phyloP scores from a whole-genome alignment of 2,797 vertebrate species.

The Cyprinella venusta region DNA sequence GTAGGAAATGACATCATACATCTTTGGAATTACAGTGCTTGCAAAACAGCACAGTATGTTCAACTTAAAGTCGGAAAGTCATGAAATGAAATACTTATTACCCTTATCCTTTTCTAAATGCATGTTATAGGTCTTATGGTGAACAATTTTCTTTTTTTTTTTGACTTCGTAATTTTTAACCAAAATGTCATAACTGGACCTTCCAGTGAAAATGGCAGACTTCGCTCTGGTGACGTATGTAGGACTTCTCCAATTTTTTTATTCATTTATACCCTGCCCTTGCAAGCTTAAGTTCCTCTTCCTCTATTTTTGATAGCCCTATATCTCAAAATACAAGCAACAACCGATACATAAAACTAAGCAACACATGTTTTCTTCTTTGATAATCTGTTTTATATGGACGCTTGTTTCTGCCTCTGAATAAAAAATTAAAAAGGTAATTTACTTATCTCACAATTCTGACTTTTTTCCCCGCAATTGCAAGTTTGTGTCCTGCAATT shows the following conservation, averaged over 20 bases:
- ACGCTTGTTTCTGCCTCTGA: too few relatives aligned
- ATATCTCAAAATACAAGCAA: neutral
- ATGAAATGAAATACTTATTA: neutral
- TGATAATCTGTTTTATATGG: too few relatives aligned
- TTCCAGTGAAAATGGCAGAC: neutral
- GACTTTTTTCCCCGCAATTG: too few relatives aligned
- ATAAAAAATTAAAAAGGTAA: too few relatives aligned
- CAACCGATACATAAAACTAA: too few relatives aligned
- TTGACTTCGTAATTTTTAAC: neutral
- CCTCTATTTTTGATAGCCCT: too few relatives aligned
- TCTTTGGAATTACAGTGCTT: neutral
- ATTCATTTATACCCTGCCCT: too few relatives aligned
- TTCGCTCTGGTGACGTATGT: neutral
- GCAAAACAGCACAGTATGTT: neutral
- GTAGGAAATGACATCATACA: conserved; percentile 46
- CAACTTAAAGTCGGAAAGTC: neutral
- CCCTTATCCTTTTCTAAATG: neutral
- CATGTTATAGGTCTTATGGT: neutral
- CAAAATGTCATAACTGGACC: neutral
- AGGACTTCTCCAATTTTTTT: neutral
- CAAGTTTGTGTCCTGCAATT: neutral
- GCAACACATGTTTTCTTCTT: too few relatives aligned
- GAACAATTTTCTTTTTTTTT: neutral
- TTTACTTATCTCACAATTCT: neutral
- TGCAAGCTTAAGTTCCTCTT: too few relatives aligned